Evolutionary conservation across 1,140 invertebrate species (phyloP).

Genomic region (Brachionus rubens): DNA sequence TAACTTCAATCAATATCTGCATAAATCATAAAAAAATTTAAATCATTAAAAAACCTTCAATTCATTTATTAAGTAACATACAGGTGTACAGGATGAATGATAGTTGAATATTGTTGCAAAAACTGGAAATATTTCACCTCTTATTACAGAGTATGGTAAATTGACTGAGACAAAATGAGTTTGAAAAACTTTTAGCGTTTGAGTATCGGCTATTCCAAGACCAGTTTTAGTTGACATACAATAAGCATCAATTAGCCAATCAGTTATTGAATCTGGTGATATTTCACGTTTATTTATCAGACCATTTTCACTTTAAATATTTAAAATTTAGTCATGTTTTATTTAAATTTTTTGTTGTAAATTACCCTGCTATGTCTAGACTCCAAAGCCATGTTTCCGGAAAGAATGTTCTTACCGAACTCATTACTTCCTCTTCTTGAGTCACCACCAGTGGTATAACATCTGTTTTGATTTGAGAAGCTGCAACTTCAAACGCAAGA

Average conservation of each 20-base stretch:
- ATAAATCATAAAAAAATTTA: neutral
- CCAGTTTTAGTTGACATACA: slow-evolving; percentile 78
- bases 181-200: slow-evolving; percentile 74
- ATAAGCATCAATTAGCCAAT: slow-evolving; percentile 89
- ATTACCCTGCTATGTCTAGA: neutral
- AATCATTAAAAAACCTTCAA: neutral
- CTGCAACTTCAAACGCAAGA: neutral
- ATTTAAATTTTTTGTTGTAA: neutral
- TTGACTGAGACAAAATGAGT: slow-evolving; percentile 81
- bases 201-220: slow-evolving; percentile 72
- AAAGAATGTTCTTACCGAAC: slow-evolving; percentile 14
- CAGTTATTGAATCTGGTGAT: slow-evolving; percentile 83
- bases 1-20: neutral
- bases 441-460: neutral
- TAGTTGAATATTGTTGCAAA: slow-evolving; percentile 90
- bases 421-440: neutral
- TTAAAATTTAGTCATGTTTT: neutral
- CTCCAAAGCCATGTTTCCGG: slow-evolving; percentile 43
- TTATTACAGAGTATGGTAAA: slow-evolving; percentile 81
- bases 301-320: slow-evolving; percentile 60
- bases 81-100: slow-evolving; percentile 69
- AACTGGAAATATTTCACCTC: slow-evolving; percentile 83
- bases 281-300: slow-evolving; percentile 60
- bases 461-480: neutral
- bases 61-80: neutral